Base-by-base conservation (phyloP, 2,113 vertebrate genomes). In the Morone chrysops region DNA sequence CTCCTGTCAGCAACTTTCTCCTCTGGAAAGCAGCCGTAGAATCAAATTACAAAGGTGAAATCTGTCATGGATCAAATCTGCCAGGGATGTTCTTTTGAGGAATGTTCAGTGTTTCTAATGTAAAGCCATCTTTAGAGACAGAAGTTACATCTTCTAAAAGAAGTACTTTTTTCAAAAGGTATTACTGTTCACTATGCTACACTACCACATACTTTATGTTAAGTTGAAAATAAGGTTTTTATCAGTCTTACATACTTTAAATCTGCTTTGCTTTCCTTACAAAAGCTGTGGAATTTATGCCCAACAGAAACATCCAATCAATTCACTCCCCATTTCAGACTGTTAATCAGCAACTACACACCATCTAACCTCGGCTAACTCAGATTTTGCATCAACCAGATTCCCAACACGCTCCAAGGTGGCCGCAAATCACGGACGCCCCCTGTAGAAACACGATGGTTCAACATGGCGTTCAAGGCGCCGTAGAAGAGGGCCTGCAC, bases 1-100 rank as follows among this genome's bases (percentile, higher is more conserved):
- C 59, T 77, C 40, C 70, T 20, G 56, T 86, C 69, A 81, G 79
- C 79, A 82, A 56, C 48, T 57, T 83, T 60, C 63, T 60, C 11
- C 43, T 67, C 57, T 68, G 36, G 41, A 85, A 60, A 61, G 67
- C 57, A 50, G 61, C 38, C 9, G 2, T 8, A 1, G 1, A 18
- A 36, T 73, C 43, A 62, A 14, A 38, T 78, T 45, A 47, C 69
- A n/a, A 68, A 38, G 7, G 17, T 41, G 38, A 31, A 66, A 76
- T 57, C 2, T 73, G 48, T 67, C 48, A 31, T 22, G 71, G 10
- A 69, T 63, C 81, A 61, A 75, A 62, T 75, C 25, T 53, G 50
- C 5, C 5, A 1, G 4, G 40, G 40, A 31, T 20, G 13, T 38
- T 54, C 50, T 70, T 63, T 54, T 43, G 18, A 60, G 12, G 13